Evolutionary conservation across 2,888 invertebrate genomes (phyloP), one percentile per base, ranked within the genome.

Genomic region (Hyles lineata): DNA sequence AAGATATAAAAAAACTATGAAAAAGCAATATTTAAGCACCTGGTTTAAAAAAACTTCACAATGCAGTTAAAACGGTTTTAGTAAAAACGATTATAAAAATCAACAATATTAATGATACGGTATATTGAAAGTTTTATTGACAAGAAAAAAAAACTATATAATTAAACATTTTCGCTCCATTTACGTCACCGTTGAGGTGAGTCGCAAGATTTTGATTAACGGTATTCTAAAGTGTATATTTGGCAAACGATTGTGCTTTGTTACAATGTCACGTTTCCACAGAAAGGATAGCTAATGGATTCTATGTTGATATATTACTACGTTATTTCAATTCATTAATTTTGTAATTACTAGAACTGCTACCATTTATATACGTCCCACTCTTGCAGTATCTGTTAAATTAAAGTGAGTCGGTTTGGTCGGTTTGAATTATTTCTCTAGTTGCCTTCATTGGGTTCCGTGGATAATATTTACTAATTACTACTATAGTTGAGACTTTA

Each of bases 121-220:
- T 70, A 70, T 73, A 72, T 72, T 74, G 73, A 74, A 62, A 70
- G 67, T 60, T 76, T 75, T 71, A 72, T 32, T 32, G 62, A 60
- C 29, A 60, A 72, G 62, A 61, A 59, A 70, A 70, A 71, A 43
- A 70, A 43, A 43, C 43, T 72, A 78, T 23, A 77, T 83, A 80
- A 81, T 80, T 81, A 50, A 50, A 79, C 78, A 82, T 80, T 79
- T 84, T 86, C 83, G 83, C 83, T 83, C 85, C 86, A 89, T 89
- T 88, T 88, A 79, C 80, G 88, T 86, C 86, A 82, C 76, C 77
- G 23, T 50, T 50, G 7, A 23, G 23, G 11, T 67, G 67, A 67
- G 50, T 67, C 72, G 81, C 82, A 73, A 80, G 83, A 87, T 86
- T 86, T 83, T 88, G 89, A 92, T 92, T 89, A 88, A 92, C 91